phyloP scores from a whole-genome alignment of 2,888 invertebrate species.

The Dryomyza anilis region DNA sequence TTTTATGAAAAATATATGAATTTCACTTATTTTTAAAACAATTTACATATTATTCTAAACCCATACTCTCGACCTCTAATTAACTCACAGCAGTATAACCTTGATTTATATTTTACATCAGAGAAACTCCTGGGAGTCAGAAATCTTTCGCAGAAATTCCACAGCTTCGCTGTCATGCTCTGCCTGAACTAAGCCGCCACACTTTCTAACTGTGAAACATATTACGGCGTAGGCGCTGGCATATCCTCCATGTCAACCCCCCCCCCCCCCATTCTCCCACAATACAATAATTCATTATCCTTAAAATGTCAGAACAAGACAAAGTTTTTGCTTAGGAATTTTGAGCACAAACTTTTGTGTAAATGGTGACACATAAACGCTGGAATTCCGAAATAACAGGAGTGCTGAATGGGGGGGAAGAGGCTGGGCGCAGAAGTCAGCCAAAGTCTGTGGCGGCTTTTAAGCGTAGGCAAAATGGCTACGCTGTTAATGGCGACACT shows the following conservation, averaged over 20 bases:
- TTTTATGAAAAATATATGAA: too few species aligned
- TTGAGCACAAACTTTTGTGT: not conserved
- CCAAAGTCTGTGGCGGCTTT: not conserved
- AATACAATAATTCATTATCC: conserved; percentile 26
- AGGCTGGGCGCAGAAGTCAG: not conserved
- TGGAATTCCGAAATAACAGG: too few species aligned
- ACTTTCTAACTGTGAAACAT: conserved; percentile 1
- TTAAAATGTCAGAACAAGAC: conserved; percentile 17
- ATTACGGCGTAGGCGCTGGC: not conserved
- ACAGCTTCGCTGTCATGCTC: not conserved
- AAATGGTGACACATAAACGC: conserved; percentile 25
- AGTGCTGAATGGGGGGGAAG: not conserved
- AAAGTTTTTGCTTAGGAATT: conserved; percentile 16
- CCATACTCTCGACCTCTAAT: too few species aligned
- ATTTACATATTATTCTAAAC: too few species aligned
- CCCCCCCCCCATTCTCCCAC: not conserved
- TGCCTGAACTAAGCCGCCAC: not conserved
- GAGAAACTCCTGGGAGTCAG: too few species aligned
- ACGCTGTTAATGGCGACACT: not conserved
- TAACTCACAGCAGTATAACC: too few species aligned
- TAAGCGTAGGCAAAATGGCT: too few species aligned
- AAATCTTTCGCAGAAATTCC: not conserved
- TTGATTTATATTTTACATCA: too few species aligned
- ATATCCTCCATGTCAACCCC: not conserved
- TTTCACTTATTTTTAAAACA: too few species aligned